A percentile compares a stretch with the other conserved stretches of the same genome.
Conservation (phyloP, 2,888 invertebrate genomes). For the Drosophila nr. perissopoda region DNA sequence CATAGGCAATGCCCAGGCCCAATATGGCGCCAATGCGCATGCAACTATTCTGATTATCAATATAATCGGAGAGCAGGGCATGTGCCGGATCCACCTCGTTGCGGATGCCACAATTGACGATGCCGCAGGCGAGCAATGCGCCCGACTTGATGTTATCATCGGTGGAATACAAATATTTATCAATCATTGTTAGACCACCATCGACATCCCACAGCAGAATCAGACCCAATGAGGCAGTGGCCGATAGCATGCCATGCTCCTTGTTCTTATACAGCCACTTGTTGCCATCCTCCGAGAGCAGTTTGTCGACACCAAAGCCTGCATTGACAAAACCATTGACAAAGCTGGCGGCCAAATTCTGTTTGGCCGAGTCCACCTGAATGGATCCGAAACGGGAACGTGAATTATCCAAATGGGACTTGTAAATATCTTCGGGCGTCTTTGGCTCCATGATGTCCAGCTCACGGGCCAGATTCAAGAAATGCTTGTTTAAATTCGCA, state of each 20-base stretch:
- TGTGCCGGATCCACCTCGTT: slow-evolving; percentile 99
- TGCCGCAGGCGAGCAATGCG: slow-evolving; percentile 97
- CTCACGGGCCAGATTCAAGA: slow-evolving; percentile 96
- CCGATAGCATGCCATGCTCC: slow-evolving; percentile 98
- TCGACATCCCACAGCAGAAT: slow-evolving; percentile 99
- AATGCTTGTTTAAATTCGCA: slow-evolving; percentile 96
- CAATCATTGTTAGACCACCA: slow-evolving; percentile 98
- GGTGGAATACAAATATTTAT: slow-evolving; percentile 97
- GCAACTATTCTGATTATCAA: slow-evolving; percentile 92
- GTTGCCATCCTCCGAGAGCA: slow-evolving; percentile 93
- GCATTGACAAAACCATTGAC: slow-evolving; percentile 99
- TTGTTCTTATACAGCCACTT: slow-evolving; percentile 98
- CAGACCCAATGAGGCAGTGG: slow-evolving; percentile 97
- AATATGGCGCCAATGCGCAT: slow-evolving; percentile 91
- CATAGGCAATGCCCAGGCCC: slow-evolving; percentile 97
- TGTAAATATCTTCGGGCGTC: slow-evolving; percentile 99
- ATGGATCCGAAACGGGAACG: slow-evolving; percentile 90
- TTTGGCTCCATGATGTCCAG: slow-evolving; percentile 99
- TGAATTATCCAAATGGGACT: slow-evolving; percentile 96
- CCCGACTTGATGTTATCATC: slow-evolving; percentile 99
- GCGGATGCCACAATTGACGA: slow-evolving; percentile 98
- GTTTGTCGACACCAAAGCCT: slow-evolving; percentile 98
- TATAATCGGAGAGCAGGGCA: slow-evolving; percentile 97
- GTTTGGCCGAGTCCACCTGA: slow-evolving; percentile 96
- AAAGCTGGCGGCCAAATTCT: slow-evolving; percentile 98